These are phyloP conservation scores for Platichthys stellatus DNA, from an alignment of 2,113 vertebrate genomes.

Conservation along the genomic window DNA sequence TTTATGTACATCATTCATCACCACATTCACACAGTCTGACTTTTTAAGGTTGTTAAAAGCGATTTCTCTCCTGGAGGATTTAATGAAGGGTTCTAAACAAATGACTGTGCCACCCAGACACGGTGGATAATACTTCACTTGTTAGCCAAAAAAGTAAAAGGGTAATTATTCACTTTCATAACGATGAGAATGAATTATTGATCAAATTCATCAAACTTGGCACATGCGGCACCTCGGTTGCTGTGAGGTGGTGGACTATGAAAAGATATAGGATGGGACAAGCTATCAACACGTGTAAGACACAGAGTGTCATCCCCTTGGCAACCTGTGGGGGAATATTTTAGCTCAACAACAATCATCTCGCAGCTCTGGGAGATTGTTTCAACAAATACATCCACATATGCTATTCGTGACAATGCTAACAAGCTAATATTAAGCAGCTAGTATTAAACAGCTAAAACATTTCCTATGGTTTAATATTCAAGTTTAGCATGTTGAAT, in stretches of 20 bases:
- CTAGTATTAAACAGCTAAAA: background rate
- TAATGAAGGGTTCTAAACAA: conserved; percentile 3
- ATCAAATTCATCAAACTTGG: background rate
- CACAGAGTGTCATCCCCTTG: too few relatives aligned
- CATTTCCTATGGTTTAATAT: too few relatives aligned
- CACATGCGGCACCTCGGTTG: background rate
- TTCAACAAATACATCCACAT: background rate
- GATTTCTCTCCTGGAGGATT: conserved; percentile 12
- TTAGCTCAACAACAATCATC: too few relatives aligned
- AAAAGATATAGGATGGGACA: background rate
- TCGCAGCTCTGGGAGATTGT: background rate
- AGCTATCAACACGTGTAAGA: too few relatives aligned
- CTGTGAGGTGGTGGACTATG: background rate
- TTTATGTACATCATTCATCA: conserved; percentile 3
- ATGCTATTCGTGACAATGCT: background rate
- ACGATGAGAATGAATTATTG: background rate
- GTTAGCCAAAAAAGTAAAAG: conserved; percentile 17
- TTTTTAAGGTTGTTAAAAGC: conserved; percentile 5
- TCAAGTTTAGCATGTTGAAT: background rate
- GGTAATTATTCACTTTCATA: conserved; percentile 13
- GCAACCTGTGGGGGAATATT: too few relatives aligned
- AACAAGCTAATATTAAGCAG: background rate
- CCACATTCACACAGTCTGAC: background rate
- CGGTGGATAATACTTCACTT: conserved; percentile 11
- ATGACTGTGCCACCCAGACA: background rate